Base-by-base conservation (phyloP, 2,113 vertebrate species). In the Perca schrenkii region DNA sequence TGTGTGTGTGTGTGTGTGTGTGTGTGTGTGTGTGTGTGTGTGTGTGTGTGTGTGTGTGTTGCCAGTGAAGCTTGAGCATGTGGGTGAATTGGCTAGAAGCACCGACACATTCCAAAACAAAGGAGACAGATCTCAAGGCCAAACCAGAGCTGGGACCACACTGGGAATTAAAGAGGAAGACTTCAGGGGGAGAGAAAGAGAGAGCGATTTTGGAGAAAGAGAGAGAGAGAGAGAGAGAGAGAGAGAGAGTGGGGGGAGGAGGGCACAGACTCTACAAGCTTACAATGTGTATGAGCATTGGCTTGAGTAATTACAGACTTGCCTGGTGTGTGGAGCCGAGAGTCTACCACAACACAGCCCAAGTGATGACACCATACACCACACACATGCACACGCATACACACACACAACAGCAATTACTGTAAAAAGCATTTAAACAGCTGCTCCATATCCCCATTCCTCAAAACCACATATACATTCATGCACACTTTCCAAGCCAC, bases 271-370 rank as follows among this genome's bases (percentile, higher is more conserved):
- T 85, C 82, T 89, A 79, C 83, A 89, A 88, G 89, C 83, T 84
- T 85, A 84, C 85, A 91, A 79, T 90, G 86, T 94, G 90, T 90
- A 80, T 87, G 87, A 85, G 79, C 73, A 21, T 75, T 89, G 91
- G 90, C 81, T 88, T 88, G 78, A 91, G 91, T 94, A 94, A 94
- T 94, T 94, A 94, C 93, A 94, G 92, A 88, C 93, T 89, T 72
- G 91, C 90, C 86, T 90, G 79, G 89, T 94, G 92, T 91, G 92
- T 94, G 94, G 94, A 94, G 94, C 90, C 93, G 91, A 93, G 77
- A 94, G 94, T 94, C 94, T 94, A 94, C 93, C 94, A 94, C 94
- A 94, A 94, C 94, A 94, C 89, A 94, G 94, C 92, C 89, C 79
- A 31, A 89, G 85, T 88, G 87, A 94, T 93, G 93, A 94, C 92